Base-by-base conservation (phyloP, 2,888 invertebrate species). In the Drosophila parthenogenetica region DNA sequence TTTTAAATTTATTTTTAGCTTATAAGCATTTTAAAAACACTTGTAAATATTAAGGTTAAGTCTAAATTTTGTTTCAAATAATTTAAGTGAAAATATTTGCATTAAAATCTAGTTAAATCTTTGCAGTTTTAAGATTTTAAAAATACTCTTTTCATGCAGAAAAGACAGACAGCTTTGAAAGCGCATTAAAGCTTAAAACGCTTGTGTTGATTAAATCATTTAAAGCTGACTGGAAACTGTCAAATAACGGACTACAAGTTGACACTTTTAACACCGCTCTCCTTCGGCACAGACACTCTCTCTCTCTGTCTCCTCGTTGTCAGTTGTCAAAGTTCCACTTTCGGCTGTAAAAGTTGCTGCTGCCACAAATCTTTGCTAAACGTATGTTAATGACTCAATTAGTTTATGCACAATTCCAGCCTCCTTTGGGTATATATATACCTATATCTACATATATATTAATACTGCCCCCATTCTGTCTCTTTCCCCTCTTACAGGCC, bases 301-400 rank as follows among this genome's bases (percentile, higher is more conserved):
- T 11, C 16, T 22, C 16, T 45, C 43, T 22, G 11, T 11, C 1
- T 14, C 32, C 13, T n/a, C n/a, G 46, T 46, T 46, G 4, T 25
- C 11, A 14, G 14, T 25, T 14, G 14, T 46, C 3, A 11, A 10
- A 49, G 14, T 13, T 57, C 10, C 17, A 58, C 16, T 58, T 58
- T 25, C 3, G 25, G 16, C 11, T 39, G 5, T 45, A n/a, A 55
- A 45, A 35, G 11, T 35, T 50, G 2, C 19, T 42, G 7, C 16
- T 48, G 29, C 29, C 29, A 29, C 29, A 29, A 40, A 67, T 40
- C 19, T 63, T 16, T 37, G 40, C 42, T 54, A 17, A 54, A 45
- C 46, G 22, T n/a, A 37, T 19, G 45, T 11, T 17, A 29, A 60
- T 55, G 55, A 75, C 57, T 54, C 49, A 63, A 74, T 79, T 73